Evolutionary conservation across 2,888 invertebrate genomes (phyloP).

Genomic region (Dyspetes luteomarginatus): DNA sequence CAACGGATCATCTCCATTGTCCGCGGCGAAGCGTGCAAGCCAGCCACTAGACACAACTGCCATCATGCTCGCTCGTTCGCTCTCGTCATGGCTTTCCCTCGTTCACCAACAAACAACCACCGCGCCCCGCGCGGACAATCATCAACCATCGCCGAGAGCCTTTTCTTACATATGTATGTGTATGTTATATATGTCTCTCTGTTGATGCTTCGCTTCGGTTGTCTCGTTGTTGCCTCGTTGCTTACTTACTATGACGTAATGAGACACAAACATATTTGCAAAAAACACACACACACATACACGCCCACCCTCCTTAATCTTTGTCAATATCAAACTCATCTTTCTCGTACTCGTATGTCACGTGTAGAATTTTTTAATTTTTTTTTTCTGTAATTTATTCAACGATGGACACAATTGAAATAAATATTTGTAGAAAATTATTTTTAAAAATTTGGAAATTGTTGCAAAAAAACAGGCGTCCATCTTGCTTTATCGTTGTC

Average conservation of each 20-base stretch:
- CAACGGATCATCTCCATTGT: constrained; percentile 76
- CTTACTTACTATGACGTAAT: constrained; percentile 79
- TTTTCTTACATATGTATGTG: constrained; percentile 2
- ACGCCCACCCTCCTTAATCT: constrained; percentile 24
- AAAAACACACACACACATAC: constrained; percentile 22
- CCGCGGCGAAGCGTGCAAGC: constrained; percentile 79
- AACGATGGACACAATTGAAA: neutral
- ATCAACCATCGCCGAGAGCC: constrained; percentile 59
- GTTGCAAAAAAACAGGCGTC: no score
- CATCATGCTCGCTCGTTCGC: neutral
- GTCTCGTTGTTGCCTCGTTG: constrained; percentile 38
- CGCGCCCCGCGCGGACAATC: constrained; percentile 75
- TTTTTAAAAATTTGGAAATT: no score
- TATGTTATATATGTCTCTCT: constrained; percentile 24
- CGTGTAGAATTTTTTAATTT: no score
- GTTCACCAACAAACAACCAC: constrained; percentile 68
- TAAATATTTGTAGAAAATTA: no score
- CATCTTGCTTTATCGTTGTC: no score
- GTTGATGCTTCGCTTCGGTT: constrained; percentile 45
- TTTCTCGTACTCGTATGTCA: neutral
- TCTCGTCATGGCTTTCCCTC: constrained; percentile 78
- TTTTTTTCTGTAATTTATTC: neutral
- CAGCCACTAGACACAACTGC: constrained; percentile 25
- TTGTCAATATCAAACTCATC: constrained; percentile 5
- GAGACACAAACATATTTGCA: constrained; percentile 36